Evolutionary conservation across 2,888 invertebrate genomes (phyloP), one percentile per base, ranked within the genome.

Genomic region (Harmothoe impar): DNA sequence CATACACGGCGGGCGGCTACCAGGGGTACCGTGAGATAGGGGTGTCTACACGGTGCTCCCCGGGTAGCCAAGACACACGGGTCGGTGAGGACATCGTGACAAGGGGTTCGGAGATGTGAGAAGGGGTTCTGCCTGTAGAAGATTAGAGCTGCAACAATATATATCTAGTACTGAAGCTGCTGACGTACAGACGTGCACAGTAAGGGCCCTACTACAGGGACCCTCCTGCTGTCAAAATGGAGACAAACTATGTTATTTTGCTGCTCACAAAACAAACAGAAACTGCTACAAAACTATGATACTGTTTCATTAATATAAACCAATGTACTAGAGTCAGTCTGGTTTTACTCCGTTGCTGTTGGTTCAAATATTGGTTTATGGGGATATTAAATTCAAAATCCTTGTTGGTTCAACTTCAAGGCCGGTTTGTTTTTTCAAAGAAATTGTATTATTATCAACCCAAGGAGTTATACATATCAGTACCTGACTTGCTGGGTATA

Each of bases 401-500:
- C 25, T 29, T 81, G 35, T 33, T 81, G 20, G 77, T 77, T 77
- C 31, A 77, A 15, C 33, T 35, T 81, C 17, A 81, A 77, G 25
- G 29, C 20, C n/a, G n/a, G n/a, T n/a, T n/a, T n/a, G n/a, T n/a
- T n/a, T n/a, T n/a, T n/a, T n/a, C n/a, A n/a, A 77, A 77, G 77
- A 77, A 81, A 43, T 33, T 77, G 25, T 77, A 15, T 17, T 77
- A 15, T 17, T 77, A 77, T 31, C 25, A 62, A 20, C 62, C 15
- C 29, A 72, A 35, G 81, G 81, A 81, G 33, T 81, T 33, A 81
- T 81, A 81, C 81, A 81, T 81, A 81, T 81, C 81, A 81, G 43
- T 23, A 43, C 0, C 43, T 81, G 35, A 15, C 81, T 25, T n/a
- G 81, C 43, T 43, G 20, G 81, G 33, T 81, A 12, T 35, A 35